Evolutionary conservation across 2,888 invertebrate species (phyloP).

Genomic region (Girardia tigrina): DNA sequence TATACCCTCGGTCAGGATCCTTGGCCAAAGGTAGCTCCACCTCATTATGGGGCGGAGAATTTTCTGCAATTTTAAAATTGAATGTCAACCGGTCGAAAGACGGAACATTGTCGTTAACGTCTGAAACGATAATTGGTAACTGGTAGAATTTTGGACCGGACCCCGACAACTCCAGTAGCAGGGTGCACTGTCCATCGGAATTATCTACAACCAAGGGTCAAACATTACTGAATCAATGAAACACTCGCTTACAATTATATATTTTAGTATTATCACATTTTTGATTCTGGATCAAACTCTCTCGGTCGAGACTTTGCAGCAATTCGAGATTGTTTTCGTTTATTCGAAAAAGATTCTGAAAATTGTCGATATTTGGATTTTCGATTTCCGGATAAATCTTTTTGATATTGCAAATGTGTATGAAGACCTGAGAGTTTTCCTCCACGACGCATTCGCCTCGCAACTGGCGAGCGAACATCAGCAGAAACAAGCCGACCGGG

Average conservation of each 20-base stretch:
- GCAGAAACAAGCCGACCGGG: no score
- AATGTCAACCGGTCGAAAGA: background rate
- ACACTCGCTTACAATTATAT: background rate
- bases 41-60: background rate
- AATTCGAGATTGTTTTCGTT: background rate
- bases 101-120: background rate
- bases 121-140: background rate
- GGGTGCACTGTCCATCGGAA: background rate
- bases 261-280: background rate
- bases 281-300: background rate
- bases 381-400: background rate
- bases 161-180: background rate
- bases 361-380: constrained; percentile 6
- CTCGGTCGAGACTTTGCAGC: background rate
- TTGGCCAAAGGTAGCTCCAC: constrained; percentile 5
- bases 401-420: background rate
- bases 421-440: background rate
- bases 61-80: constrained; percentile 2
- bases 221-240: background rate
- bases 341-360: background rate
- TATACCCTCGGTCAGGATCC: constrained; percentile 25
- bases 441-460: background rate
- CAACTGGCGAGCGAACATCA: no score
- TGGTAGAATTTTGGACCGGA: background rate
- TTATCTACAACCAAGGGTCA: background rate